Base-by-base conservation (phyloP, 2,113 vertebrate genomes). In the Poeciliopsis occidentalis region DNA sequence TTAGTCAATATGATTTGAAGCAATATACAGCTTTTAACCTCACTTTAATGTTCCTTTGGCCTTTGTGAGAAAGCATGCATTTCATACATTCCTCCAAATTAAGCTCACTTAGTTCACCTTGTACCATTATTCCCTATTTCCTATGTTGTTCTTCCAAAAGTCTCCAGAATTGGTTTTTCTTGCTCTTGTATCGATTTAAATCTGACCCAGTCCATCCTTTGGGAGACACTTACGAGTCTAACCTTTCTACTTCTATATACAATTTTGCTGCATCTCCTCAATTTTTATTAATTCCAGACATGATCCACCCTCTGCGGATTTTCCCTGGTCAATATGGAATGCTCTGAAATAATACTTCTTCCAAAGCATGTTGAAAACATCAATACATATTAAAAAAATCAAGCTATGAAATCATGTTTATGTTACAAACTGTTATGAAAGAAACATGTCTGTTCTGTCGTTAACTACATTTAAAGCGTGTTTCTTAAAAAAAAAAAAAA, bases 151-250 rank as follows among this genome's bases (percentile, higher is more conserved):
- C 60, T 77, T 83, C 87, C 87, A 32, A 61, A 87, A 77, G 82
- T 75, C 64, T 76, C 62, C 73, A 84, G n/a, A 70, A 81, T 85
- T 64, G 69, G 57, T 79, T 83, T 85, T 75, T 90, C 81, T 82
- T 60, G 71, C 71, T 70, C 15, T 12, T 4, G 41, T 86, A 90
- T 92, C 74, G 86, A 88, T 89, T 80, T 79, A 81, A 70, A 82
- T 72, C 63, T 39, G 62, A 81, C 79, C 29, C 88, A 87, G 88
- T 84, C 82, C 80, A 89, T 90, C 86, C 85, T 85, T 51, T 71
- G 83, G 85, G 87, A 90, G 76, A 65, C 76, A 60, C 75, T 86
- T 82, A 73, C 71, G 67, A 73, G 71, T 65, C 57, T 3, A 17
- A 69, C 78, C 69, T 86, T 77, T 86, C 47, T 69, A 24, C 71